Conservation (phyloP, 2,888 invertebrate species). For the Colletes collaris region DNA sequence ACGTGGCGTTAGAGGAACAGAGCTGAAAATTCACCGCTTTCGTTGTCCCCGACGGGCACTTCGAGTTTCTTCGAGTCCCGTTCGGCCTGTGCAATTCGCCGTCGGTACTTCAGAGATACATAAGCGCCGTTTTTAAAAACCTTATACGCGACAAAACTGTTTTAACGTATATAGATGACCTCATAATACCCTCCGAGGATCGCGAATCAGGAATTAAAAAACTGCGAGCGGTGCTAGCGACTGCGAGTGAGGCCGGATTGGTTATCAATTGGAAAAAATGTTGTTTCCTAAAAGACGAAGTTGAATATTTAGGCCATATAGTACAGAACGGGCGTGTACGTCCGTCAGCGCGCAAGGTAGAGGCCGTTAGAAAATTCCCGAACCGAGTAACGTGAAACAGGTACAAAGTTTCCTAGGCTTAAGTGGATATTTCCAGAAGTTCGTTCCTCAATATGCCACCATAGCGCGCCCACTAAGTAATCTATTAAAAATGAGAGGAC, state of each 20-base stretch:
- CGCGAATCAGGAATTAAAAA: not conserved
- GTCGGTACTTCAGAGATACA: not conserved
- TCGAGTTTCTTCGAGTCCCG: not conserved
- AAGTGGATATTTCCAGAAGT: no score
- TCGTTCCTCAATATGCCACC: no score
- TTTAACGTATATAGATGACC: no score
- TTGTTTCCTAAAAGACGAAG: not conserved
- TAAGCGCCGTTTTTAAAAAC: conserved; percentile 5
- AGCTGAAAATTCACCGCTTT: conserved; percentile 6
- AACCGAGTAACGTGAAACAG: not conserved
- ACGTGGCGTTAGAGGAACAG: not conserved
- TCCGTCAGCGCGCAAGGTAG: no score
- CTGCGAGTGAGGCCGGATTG: not conserved
- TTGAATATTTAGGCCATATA: conserved; percentile 1
- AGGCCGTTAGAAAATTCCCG: no score
- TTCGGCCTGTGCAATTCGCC: conserved; percentile 6
- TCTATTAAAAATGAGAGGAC: not conserved
- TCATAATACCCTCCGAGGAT: no score
- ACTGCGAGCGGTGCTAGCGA: not conserved
- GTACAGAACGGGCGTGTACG: not conserved
- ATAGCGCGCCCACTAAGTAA: conserved; percentile 5
- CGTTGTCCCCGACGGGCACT: not conserved
- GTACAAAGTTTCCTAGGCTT: conserved; percentile 2
- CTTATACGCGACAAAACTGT: not conserved
- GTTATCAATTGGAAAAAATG: conserved; percentile 19